A percentile compares a stretch with the other conserved stretches of the same genome.
Conservation (phyloP, 2,888 invertebrate genomes). For the Chymomyza caudatula region DNA sequence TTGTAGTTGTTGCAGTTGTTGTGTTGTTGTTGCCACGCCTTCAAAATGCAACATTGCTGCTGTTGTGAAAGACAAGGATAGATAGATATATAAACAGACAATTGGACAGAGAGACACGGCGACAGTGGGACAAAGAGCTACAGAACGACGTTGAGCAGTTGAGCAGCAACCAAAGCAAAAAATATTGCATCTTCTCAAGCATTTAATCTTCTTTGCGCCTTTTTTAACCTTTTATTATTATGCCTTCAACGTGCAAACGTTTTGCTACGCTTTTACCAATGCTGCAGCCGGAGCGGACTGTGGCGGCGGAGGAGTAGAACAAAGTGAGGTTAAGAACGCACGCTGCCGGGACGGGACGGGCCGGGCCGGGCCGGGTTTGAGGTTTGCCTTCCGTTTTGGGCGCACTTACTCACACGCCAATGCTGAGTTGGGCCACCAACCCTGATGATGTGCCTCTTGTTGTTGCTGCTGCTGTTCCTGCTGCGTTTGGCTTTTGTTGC, state of each 20-base stretch:
- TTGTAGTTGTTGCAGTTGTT: slow-evolving; percentile 41
- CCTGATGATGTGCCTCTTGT: not conserved
- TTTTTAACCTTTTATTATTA: slow-evolving; percentile 73
- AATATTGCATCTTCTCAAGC: slow-evolving; percentile 73
- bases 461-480: slow-evolving; percentile 1
- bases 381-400: slow-evolving; percentile 57
- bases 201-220: slow-evolving; percentile 74
- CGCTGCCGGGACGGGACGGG: no score
- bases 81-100: slow-evolving; percentile 3
- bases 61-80: not conserved
- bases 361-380: not conserved
- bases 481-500: not conserved
- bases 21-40: slow-evolving; percentile 57
- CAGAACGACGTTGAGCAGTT: slow-evolving; percentile 9
- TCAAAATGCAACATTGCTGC: slow-evolving; percentile 25
- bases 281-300: not conserved
- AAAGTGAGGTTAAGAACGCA: not conserved
- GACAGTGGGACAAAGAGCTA: slow-evolving; percentile 19
- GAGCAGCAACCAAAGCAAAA: slow-evolving; percentile 26
- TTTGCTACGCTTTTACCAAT: slow-evolving; percentile 64
- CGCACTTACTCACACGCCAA: slow-evolving; percentile 71
- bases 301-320: no score
- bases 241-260: slow-evolving; percentile 73
- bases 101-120: slow-evolving; percentile 8
- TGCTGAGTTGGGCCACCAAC: slow-evolving; percentile 5